Conservation (phyloP, 2,113 vertebrate species). For the Ellobius talpinus region DNA sequence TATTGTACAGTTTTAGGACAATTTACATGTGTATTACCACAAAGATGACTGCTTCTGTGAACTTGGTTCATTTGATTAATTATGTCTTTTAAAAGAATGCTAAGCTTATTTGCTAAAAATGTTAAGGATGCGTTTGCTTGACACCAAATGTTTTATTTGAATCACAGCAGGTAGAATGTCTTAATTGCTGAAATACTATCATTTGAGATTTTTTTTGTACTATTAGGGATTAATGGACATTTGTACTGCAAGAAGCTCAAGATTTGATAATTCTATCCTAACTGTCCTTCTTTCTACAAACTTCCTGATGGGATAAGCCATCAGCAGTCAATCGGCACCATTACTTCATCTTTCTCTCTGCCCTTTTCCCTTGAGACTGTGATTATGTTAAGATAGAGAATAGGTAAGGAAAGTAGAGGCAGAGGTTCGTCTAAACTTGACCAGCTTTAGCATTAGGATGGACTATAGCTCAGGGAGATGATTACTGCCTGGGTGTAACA, state of each 20-base stretch:
- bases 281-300: neutral
- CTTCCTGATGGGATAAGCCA: neutral
- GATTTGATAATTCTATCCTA: conserved; percentile 33
- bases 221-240: conserved; percentile 15
- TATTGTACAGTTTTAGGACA: neutral
- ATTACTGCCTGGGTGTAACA: neutral
- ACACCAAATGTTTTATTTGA: neutral
- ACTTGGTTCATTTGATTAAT: neutral
- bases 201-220: neutral
- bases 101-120: neutral
- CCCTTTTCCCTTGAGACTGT: neutral
- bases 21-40: neutral
- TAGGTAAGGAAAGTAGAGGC: neutral
- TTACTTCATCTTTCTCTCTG: neutral
- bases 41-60: neutral
- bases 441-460: too few species aligned
- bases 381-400: neutral
- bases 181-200: neutral
- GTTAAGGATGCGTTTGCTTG: neutral
- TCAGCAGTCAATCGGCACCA: neutral
- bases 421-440: neutral
- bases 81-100: neutral
- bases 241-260: neutral
- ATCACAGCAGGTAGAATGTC: neutral
- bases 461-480: neutral